Conservation (phyloP, 2,888 invertebrate species). For the Papilio protenor region DNA sequence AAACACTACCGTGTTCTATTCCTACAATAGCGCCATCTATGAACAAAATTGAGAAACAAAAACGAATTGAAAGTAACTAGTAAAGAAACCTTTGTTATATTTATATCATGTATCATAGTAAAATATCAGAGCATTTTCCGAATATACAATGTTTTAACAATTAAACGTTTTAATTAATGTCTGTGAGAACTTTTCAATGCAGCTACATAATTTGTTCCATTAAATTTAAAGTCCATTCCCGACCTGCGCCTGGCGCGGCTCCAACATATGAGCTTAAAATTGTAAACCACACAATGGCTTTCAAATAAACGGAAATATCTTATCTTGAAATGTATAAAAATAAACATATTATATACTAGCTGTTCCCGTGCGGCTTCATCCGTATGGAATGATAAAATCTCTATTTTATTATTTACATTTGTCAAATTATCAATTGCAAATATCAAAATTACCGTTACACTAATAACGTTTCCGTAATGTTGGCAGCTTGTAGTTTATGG, state of each 20-base stretch:
- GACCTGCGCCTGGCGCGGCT: constrained; percentile 9
- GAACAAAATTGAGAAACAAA: neutral
- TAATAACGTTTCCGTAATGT: too few relatives aligned
- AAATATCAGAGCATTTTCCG: neutral
- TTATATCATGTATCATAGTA: neutral
- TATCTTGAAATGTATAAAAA: constrained; percentile 8
- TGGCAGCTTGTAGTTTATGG: too few relatives aligned
- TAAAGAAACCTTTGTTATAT: too few relatives aligned
- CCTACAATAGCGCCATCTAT: neutral
- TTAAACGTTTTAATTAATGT: neutral
- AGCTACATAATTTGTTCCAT: constrained; percentile 16
- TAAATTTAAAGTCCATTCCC: constrained; percentile 23
- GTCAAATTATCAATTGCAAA: too few relatives aligned
- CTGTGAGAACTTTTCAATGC: constrained; percentile 12
- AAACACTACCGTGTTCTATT: constrained; percentile 1
- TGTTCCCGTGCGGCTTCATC: too few relatives aligned
- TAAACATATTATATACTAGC: neutral
- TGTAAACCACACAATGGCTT: constrained; percentile 5
- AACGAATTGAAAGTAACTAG: too few relatives aligned
- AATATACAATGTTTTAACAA: neutral
- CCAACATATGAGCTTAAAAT: constrained; percentile 32
- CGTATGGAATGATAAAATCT: too few relatives aligned
- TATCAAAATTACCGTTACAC: too few relatives aligned
- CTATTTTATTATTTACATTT: too few relatives aligned
- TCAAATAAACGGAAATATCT: constrained; percentile 12